phyloP scores from a whole-genome alignment of 1,140 invertebrate genomes.

The Bombus huntii region DNA sequence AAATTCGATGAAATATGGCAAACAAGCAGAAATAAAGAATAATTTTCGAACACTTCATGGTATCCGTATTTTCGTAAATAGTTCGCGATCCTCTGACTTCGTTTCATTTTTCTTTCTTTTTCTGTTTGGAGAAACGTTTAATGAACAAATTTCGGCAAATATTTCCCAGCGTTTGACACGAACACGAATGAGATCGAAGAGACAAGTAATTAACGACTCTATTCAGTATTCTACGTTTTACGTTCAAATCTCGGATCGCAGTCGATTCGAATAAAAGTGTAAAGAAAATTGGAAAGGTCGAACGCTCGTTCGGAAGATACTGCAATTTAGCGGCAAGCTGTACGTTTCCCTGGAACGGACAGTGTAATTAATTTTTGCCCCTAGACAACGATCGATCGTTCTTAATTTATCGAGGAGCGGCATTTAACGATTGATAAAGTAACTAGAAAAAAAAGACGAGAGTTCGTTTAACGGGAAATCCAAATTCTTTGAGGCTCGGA shows the following conservation, averaged over 20 bases:
- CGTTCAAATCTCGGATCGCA: neutral
- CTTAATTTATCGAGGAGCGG: neutral
- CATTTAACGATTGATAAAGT: conserved; percentile 1
- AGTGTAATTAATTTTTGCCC: conserved; percentile 18
- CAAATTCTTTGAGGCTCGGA: neutral
- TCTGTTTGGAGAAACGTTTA: neutral
- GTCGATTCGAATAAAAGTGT: neutral
- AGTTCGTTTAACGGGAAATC: neutral
- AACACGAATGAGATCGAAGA: neutral
- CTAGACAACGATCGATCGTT: neutral
- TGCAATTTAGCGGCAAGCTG: neutral
- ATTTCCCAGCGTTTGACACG: neutral
- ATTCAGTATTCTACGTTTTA: too few relatives aligned
- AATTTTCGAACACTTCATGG: conserved; percentile 11
- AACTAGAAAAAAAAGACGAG: neutral
- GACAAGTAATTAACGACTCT: neutral
- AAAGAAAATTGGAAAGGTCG: neutral
- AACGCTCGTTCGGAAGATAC: neutral
- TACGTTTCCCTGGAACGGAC: neutral
- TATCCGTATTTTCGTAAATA: neutral
- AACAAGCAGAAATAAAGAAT: neutral
- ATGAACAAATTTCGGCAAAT: neutral
- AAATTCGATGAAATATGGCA: conserved; percentile 5
- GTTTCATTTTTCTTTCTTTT: neutral
- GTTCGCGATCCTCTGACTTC: neutral